Percentiles rank a stretch among this genome's conserved stretches.
Conservation (phyloP, 1,140 invertebrate genomes). For the Danaus melanippus region DNA sequence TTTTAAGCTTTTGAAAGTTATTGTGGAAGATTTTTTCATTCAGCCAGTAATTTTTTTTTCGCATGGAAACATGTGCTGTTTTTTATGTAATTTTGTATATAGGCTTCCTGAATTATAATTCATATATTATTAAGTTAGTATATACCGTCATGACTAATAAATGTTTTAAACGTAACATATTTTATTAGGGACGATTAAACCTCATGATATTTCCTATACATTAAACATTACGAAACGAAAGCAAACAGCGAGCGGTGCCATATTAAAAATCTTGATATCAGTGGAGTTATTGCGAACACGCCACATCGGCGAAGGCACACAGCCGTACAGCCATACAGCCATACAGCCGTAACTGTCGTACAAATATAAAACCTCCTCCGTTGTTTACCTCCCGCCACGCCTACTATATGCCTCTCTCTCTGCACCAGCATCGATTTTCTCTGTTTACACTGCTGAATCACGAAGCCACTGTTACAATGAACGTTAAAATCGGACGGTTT, state of each 20-base stretch:
- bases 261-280: not conserved
- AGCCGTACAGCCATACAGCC: constrained; percentile 16
- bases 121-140: no score
- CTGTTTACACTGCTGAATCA: constrained; percentile 54
- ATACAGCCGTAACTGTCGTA: not conserved
- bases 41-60: no score
- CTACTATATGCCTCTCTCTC: constrained; percentile 26
- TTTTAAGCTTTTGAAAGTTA: not conserved
- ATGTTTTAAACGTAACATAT: no score
- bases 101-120: no score
- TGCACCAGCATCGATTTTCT: constrained; percentile 49
- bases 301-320: constrained; percentile 16
- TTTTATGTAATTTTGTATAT: no score
- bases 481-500: constrained; percentile 32
- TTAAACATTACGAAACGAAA: no score
- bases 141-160: no score
- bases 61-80: no score
- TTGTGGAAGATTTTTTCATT: no score
- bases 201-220: no score
- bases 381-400: not conserved
- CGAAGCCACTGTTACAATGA: constrained; percentile 32
- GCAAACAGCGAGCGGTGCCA: no score
- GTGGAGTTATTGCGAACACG: constrained; percentile 14
- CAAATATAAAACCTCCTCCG: not conserved
- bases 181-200: no score